Evolutionary conservation across 92 coral and sea anemone species (phyloP).

Genomic region (Siderastrea siderea): DNA sequence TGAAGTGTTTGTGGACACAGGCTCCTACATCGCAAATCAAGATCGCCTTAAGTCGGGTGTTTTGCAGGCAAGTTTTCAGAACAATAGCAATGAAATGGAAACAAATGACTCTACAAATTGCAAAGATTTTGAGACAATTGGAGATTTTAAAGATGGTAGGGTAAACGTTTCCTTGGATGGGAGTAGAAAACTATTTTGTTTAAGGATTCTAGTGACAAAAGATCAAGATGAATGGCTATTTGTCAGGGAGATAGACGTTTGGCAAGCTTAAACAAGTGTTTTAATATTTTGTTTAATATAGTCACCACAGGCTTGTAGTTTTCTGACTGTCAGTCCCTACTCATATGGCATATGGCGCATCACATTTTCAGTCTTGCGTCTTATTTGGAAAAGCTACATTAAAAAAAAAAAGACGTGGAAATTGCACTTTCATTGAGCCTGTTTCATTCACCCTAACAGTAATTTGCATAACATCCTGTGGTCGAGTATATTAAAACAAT

Average conservation of each 20-base stretch:
- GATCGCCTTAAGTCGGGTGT: constrained; percentile 53
- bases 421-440: too few species aligned
- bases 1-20: constrained; percentile 73
- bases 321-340: too few species aligned
- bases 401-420: too few species aligned
- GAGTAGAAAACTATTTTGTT: constrained; percentile 24
- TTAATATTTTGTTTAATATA: too few species aligned
- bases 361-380: too few species aligned
- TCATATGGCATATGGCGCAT: too few species aligned
- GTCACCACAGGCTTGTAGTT: too few species aligned
- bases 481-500: too few species aligned
- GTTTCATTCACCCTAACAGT: too few species aligned
- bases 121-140: constrained; percentile 36
- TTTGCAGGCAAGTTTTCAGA: constrained; percentile 58
- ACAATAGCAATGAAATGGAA: background rate
- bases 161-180: constrained; percentile 32
- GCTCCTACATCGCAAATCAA: constrained; percentile 63
- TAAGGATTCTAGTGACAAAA: constrained; percentile 50
- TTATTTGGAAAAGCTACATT: too few species aligned
- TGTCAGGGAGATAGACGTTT: constrained; percentile 76
- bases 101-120: constrained; percentile 19
- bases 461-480: too few species aligned
- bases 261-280: too few species aligned
- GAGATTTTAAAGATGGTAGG: constrained; percentile 37
- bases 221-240: constrained; percentile 68